phyloP scores from a whole-genome alignment of 2,797 vertebrate species.

The Macroramphosus scolopax region DNA sequence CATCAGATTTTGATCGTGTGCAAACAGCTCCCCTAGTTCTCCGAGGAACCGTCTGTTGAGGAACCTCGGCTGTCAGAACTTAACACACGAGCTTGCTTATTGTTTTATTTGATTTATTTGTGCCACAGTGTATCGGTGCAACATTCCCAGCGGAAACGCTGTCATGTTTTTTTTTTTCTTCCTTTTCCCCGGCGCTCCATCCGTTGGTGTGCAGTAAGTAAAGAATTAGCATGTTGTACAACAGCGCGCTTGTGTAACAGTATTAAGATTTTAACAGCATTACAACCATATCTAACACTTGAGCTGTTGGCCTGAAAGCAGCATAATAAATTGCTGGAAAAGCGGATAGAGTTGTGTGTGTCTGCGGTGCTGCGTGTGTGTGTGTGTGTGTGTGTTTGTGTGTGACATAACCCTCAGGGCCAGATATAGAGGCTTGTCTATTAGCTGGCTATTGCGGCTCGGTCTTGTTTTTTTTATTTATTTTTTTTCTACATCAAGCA shows the following conservation, averaged over 20 bases:
- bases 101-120: conserved; percentile 8
- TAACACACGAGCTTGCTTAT: neutral
- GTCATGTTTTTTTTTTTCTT: conserved; percentile 21
- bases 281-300: conserved; percentile 60
- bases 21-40: no score
- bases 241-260: conserved; percentile 58
- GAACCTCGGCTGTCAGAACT: no score
- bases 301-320: conserved; percentile 57
- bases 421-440: conserved; percentile 65
- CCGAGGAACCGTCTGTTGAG: no score
- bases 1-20: no score
- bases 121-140: conserved; percentile 5
- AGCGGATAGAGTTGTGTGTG: conserved; percentile 56
- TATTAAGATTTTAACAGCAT: conserved; percentile 67
- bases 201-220: conserved; percentile 29
- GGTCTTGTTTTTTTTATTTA: conserved; percentile 68
- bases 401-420: conserved; percentile 55
- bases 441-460: conserved; percentile 61
- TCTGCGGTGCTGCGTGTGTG: conserved; percentile 7
- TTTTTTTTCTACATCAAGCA: no score
- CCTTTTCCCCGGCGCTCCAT: conserved; percentile 1
- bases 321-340: conserved; percentile 68
- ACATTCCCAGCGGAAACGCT: conserved; percentile 20
- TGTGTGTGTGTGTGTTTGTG: conserved; percentile 13
- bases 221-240: conserved; percentile 62